phyloP scores from a whole-genome alignment of 2,888 invertebrate species.

The Nomada ruficornis region DNA sequence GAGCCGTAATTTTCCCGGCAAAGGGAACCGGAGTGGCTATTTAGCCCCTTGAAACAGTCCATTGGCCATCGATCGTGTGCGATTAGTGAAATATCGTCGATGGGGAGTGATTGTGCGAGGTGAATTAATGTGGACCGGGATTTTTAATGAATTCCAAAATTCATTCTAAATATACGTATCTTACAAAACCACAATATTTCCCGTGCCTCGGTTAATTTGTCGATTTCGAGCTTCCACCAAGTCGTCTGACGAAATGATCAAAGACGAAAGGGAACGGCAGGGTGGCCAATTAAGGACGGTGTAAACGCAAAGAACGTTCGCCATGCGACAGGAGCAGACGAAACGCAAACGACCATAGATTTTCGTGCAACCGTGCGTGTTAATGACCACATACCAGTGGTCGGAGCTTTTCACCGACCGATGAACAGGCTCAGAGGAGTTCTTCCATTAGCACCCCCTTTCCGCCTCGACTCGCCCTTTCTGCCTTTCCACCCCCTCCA shows the following conservation, averaged over 20 bases:
- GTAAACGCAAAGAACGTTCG: background rate
- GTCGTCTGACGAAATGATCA: background rate
- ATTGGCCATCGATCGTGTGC: background rate
- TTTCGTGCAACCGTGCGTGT: conserved; percentile 52
- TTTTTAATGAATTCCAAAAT: no score
- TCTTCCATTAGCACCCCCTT: conserved; percentile 28
- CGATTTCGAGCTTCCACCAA: background rate
- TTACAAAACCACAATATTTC: no score
- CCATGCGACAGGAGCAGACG: conserved; percentile 2
- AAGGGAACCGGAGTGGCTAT: conserved; percentile 23
- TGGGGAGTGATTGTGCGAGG: no score
- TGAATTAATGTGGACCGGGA: no score
- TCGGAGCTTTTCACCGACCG: conserved; percentile 58
- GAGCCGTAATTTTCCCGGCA: conserved; percentile 20
- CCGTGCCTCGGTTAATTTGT: background rate
- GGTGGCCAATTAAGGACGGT: conserved; percentile 3
- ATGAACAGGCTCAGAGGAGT: conserved; percentile 51
- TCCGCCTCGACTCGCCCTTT: conserved; percentile 27
- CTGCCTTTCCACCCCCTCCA: background rate
- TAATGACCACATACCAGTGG: conserved; percentile 64
- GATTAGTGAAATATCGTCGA: background rate
- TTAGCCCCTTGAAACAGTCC: conserved; percentile 1
- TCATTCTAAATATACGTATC: no score
- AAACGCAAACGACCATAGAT: conserved; percentile 60
- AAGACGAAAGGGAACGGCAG: background rate